These are phyloP conservation scores for Akabosia matsudoensis DNA, from an alignment of 1,140 invertebrate genomes.

Conservation along the genomic window DNA sequence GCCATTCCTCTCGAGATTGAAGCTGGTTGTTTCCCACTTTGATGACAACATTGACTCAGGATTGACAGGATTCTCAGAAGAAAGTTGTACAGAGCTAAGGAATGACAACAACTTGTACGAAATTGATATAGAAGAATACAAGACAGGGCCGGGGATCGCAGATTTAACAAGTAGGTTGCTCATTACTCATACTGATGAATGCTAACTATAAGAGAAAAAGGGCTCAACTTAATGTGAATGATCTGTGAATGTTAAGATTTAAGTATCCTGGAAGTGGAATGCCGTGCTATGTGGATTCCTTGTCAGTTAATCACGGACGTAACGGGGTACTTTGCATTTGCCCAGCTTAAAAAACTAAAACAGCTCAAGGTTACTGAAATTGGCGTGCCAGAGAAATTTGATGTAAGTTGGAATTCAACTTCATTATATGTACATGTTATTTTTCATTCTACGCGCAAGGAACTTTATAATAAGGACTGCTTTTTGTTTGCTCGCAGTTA, in stretches of 20 bases:
- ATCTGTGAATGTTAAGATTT: too few relatives aligned
- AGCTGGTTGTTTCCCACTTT: constrained; percentile 15
- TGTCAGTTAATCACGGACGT: constrained; percentile 19
- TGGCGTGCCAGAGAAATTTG: constrained; percentile 20
- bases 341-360: background rate
- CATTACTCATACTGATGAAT: background rate
- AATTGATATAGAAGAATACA: background rate
- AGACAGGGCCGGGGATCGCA: background rate
- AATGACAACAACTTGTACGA: background rate
- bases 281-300: constrained; percentile 15
- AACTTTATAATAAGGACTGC: background rate
- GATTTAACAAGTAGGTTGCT: background rate
- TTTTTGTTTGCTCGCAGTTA: background rate
- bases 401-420: constrained; percentile 12
- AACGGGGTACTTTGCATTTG: constrained; percentile 7
- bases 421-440: background rate
- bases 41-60: constrained; percentile 23
- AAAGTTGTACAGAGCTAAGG: background rate
- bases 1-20: background rate
- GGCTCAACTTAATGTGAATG: too few relatives aligned
- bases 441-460: too few relatives aligned
- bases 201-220: background rate
- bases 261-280: too few relatives aligned
- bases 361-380: constrained; percentile 11
- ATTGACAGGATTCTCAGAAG: constrained; percentile 9